Percentiles rank a stretch among this genome's conserved stretches.
phyloP scores from a whole-genome alignment of 1,140 invertebrate genomes.

The Drosophila bocki region DNA sequence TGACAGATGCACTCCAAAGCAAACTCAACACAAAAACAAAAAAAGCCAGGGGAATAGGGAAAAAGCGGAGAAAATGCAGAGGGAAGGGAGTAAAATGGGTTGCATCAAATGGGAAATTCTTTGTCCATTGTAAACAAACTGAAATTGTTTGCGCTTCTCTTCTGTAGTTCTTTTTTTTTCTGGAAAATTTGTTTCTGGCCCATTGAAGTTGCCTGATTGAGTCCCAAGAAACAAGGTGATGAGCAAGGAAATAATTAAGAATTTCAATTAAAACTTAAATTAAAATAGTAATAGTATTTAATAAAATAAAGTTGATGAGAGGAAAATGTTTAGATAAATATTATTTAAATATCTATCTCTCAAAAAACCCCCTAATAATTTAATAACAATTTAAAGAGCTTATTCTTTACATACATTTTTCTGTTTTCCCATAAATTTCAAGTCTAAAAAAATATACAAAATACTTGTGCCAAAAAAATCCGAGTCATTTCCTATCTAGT shows the following conservation, averaged over 20 bases:
- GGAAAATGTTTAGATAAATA: background rate
- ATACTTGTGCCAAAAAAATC: constrained; percentile 5
- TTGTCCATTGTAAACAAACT: constrained; percentile 48
- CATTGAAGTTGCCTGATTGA: constrained; percentile 36
- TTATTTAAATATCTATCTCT: background rate
- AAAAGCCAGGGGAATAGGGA: constrained; percentile 3
- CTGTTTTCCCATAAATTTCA: background rate
- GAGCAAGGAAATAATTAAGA: background rate
- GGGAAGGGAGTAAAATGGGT: constrained; percentile 18
- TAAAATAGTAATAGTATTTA: background rate
- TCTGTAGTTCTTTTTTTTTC: background rate
- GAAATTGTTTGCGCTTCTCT: constrained; percentile 23
- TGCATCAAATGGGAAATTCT: constrained; percentile 47
- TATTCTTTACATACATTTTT: background rate
- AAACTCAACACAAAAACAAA: constrained; percentile 21
- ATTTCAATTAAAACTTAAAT: background rate
- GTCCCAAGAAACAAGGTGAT: background rate
- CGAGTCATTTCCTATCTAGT: background rate
- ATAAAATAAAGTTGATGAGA: background rate
- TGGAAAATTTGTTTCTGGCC: constrained; percentile 35
- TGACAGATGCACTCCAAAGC: constrained; percentile 49
- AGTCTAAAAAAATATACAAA: constrained; percentile 6
- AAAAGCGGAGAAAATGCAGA: constrained; percentile 20
- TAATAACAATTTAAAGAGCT: background rate
- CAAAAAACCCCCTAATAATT: background rate